Percentiles rank a stretch among this genome's conserved stretches.
phyloP scores from a whole-genome alignment of 2,797 vertebrate species.

The Enoplosus armatus region DNA sequence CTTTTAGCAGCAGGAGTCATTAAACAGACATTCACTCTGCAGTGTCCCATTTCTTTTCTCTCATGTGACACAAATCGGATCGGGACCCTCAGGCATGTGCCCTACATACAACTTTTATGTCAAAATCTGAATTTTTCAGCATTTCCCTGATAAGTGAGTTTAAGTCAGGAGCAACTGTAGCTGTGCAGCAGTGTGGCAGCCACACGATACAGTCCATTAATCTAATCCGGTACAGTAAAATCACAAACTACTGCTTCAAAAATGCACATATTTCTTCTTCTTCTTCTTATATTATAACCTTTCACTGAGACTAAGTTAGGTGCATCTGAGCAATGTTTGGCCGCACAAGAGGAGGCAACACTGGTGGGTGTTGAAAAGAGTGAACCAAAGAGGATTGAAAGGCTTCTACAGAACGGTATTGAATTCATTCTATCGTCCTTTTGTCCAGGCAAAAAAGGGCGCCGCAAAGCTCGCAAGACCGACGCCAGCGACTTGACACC shows the following conservation, averaged over 20 bases:
- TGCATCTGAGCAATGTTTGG: neutral
- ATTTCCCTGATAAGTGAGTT: neutral
- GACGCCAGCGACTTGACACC: slow-evolving; percentile 86
- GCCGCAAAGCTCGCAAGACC: slow-evolving; percentile 83
- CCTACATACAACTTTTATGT: slow-evolving; percentile 67
- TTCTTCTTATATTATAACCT: neutral
- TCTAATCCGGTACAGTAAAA: neutral
- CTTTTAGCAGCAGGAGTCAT: slow-evolving; percentile 22
- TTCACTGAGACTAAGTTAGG: neutral
- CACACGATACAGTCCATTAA: neutral
- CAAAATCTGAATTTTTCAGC: slow-evolving; percentile 42
- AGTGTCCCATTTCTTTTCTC: slow-evolving; percentile 49
- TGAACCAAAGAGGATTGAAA: neutral
- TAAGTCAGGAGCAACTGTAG: neutral
- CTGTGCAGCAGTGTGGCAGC: slow-evolving; percentile 17
- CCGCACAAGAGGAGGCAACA: neutral
- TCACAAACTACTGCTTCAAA: neutral
- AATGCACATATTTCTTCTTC: too few species aligned
- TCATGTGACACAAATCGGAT: slow-evolving; percentile 45
- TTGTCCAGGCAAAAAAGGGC: slow-evolving; percentile 80
- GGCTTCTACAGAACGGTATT: neutral
- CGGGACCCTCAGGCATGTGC: slow-evolving; percentile 49
- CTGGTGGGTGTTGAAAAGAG: neutral
- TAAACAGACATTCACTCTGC: neutral
- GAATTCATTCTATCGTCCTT: neutral